Conservation (phyloP, 1,140 invertebrate species). For the Probaryconus sp. region DNA sequence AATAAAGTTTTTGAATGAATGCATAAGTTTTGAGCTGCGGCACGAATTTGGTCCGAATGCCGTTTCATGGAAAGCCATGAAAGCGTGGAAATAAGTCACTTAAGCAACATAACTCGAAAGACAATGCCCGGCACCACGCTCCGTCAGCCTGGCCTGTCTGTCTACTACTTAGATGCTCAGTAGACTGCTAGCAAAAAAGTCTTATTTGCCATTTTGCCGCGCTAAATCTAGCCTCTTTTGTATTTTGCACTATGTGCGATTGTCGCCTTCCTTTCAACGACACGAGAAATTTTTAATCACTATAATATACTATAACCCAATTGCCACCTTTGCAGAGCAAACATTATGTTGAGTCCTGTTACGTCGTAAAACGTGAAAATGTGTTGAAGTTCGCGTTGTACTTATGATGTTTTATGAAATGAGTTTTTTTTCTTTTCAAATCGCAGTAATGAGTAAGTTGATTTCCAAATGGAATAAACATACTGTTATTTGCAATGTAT, state of each 20-base stretch:
- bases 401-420: too few relatives aligned
- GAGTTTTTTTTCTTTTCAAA: too few relatives aligned
- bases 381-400: too few relatives aligned
- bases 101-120: slow-evolving; percentile 71
- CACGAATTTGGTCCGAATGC: slow-evolving; percentile 50
- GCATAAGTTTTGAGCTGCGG: background rate
- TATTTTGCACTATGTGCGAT: background rate
- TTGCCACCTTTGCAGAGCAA: too few relatives aligned
- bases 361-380: too few relatives aligned
- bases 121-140: slow-evolving; percentile 76
- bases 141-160: slow-evolving; percentile 64
- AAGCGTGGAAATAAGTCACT: slow-evolving; percentile 77
- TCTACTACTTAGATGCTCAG: slow-evolving; percentile 28
- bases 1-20: background rate
- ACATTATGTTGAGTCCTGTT: too few relatives aligned
- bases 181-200: too few relatives aligned
- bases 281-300: background rate
- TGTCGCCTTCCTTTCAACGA: background rate
- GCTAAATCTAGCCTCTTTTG: slow-evolving; percentile 25
- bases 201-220: slow-evolving; percentile 45
- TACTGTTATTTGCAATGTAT: too few relatives aligned
- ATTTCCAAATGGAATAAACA: too few relatives aligned
- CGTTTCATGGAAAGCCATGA: slow-evolving; percentile 70
- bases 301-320: too few relatives aligned
- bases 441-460: too few relatives aligned